These are phyloP conservation scores for Stigmatopora argus DNA, from an alignment of 2,113 vertebrate genomes.

Conservation along the genomic window DNA sequence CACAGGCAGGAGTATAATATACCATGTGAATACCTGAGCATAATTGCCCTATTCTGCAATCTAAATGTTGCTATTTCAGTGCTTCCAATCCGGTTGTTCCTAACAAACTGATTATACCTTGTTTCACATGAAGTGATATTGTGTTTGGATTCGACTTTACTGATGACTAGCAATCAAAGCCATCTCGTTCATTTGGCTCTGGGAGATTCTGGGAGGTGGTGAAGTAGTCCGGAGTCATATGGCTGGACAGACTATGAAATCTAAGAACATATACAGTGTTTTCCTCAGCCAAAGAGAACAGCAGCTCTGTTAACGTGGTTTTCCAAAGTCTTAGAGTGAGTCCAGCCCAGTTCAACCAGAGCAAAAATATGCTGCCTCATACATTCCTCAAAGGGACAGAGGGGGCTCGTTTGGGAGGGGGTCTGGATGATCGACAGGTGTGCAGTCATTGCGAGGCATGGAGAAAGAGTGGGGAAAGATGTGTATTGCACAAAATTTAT, in stretches of 20 bases:
- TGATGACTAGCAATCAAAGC: not conserved
- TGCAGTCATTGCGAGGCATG: conserved; percentile 12
- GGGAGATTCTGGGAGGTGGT: not conserved
- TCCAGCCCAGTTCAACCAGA: conserved; percentile 29
- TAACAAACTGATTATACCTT: not conserved
- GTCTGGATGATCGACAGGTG: conserved; percentile 37
- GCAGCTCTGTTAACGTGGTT: conserved; percentile 54
- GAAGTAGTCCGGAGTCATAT: conserved; percentile 2
- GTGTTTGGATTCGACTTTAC: not conserved
- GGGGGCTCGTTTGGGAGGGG: not conserved
- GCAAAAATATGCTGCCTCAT: conserved; percentile 61
- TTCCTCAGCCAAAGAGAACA: conserved; percentile 16
- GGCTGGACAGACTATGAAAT: conserved; percentile 21
- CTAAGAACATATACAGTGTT: conserved; percentile 14
- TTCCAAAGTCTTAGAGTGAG: conserved; percentile 23
- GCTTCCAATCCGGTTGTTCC: not conserved
- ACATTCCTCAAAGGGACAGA: conserved; percentile 45
- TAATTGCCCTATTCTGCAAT: not conserved
- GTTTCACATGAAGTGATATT: not conserved
- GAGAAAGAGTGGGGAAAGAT: conserved; percentile 39
- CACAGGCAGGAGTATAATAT: not conserved
- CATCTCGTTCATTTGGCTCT: not conserved
- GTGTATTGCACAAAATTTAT: not conserved
- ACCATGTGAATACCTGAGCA: not conserved
- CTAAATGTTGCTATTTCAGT: not conserved